Evolutionary conservation across 2,888 invertebrate species (phyloP).

Genomic region (Melitaea athalia): DNA sequence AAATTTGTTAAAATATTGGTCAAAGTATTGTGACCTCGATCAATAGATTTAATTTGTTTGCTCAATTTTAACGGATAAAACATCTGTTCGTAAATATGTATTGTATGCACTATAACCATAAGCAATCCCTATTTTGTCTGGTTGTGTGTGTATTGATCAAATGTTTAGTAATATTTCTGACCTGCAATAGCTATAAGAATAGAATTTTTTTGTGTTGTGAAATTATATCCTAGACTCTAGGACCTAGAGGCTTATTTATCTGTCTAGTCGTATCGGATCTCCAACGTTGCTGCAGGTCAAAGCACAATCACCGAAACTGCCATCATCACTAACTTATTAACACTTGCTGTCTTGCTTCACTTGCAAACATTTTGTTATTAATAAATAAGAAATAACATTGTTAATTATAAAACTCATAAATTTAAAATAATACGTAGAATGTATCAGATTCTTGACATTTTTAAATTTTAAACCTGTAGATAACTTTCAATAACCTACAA

Average conservation of each 20-base stretch:
- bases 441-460: neutral
- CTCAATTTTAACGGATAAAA: constrained; percentile 39
- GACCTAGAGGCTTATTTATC: constrained; percentile 56
- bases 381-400: neutral
- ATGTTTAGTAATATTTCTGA: neutral
- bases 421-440: neutral
- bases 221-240: constrained; percentile 22
- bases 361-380: constrained; percentile 9
- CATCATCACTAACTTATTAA: constrained; percentile 61
- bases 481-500: neutral
- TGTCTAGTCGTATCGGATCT: constrained; percentile 63
- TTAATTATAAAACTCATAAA: constrained; percentile 6
- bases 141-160: neutral
- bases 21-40: constrained; percentile 33
- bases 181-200: constrained; percentile 48
- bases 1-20: neutral
- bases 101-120: constrained; percentile 5
- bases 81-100: constrained; percentile 16
- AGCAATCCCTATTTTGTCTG: neutral
- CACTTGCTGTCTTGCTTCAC: constrained; percentile 34
- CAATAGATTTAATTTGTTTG: constrained; percentile 37
- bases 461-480: neutral
- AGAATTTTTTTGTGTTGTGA: constrained; percentile 2
- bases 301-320: constrained; percentile 37
- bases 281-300: constrained; percentile 53